Conservation (phyloP, 2,888 invertebrate genomes). For the Stenchaetothrips biformis region DNA sequence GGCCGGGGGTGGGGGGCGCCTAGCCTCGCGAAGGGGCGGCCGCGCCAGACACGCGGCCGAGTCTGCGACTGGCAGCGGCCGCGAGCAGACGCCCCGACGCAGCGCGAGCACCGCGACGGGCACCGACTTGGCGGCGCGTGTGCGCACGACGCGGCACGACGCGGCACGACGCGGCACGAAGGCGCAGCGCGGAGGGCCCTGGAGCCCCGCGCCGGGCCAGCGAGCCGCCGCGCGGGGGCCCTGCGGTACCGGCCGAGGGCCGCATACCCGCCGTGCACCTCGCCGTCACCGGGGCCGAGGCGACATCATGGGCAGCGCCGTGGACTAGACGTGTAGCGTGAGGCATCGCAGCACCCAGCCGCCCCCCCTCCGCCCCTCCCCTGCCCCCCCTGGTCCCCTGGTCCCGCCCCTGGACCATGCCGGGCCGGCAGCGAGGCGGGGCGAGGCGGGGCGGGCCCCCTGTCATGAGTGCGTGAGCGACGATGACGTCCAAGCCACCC, state of each 20-base stretch:
- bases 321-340: background rate
- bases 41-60: background rate
- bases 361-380: background rate
- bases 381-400: background rate
- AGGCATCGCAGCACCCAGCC: background rate
- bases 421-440: background rate
- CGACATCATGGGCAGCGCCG: background rate
- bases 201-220: background rate
- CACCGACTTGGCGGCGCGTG: background rate
- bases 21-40: background rate
- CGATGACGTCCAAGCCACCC: too few relatives aligned
- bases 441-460: background rate
- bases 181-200: background rate
- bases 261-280: too few relatives aligned
- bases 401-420: background rate
- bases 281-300: too few relatives aligned
- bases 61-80: background rate
- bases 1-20: background rate
- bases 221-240: too few relatives aligned
- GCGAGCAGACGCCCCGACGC: background rate
- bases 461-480: too few relatives aligned
- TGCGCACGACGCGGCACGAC: background rate
- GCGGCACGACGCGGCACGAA: background rate
- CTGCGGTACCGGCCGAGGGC: too few relatives aligned
- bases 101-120: background rate